Base-by-base conservation (phyloP, 2,888 invertebrate species). In the Philaethria dido region DNA sequence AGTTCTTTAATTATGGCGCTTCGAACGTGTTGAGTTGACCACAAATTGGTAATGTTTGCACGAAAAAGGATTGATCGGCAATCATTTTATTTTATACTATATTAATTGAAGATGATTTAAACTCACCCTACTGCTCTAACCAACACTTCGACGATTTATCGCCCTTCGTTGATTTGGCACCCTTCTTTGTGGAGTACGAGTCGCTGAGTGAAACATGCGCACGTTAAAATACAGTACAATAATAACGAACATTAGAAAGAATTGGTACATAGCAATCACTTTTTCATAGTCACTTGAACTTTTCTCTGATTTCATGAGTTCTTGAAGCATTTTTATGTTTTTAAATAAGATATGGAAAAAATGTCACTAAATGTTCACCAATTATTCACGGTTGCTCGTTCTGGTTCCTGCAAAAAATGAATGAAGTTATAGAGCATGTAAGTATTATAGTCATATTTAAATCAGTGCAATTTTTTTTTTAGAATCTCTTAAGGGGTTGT, bases 111-210 rank as follows among this genome's bases (percentile, higher is more conserved):
- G 1, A 47, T 47, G 20, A 20, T 47, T 11, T 20, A 47, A 47
- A 20, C 47, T 47, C 11, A 47, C 47, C 47, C 20, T 20, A 47
- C 20, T 20, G 47, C 20, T 47, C 47, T 47, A 47, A 20, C 47
- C 47, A 47, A 2, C 3, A 47, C 47, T 3, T 20, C 47, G 47
- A 18, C 11, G 3, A 20, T 47, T 20, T 20, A 47, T 0, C 4
- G 6, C 13, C 11, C 13, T 3, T 13, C 11, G 39, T 2, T 1
- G 1, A 13, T 20, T 20, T 47, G 4, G 4, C 13, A 11, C 1
- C 16, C 44, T 16, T 20, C 47, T 47, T 20, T 11, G 45, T 18
- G 2, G 18, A 45, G 2, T 16, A 45, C 45, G 45, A 45, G 18
- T 6, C 16, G 18, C 8, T 45, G 2, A 3, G 9, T 45, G 18